These are phyloP conservation scores for Dromaius novaehollandiae DNA, from an alignment of 2,113 vertebrate species.

Conservation along the genomic window DNA sequence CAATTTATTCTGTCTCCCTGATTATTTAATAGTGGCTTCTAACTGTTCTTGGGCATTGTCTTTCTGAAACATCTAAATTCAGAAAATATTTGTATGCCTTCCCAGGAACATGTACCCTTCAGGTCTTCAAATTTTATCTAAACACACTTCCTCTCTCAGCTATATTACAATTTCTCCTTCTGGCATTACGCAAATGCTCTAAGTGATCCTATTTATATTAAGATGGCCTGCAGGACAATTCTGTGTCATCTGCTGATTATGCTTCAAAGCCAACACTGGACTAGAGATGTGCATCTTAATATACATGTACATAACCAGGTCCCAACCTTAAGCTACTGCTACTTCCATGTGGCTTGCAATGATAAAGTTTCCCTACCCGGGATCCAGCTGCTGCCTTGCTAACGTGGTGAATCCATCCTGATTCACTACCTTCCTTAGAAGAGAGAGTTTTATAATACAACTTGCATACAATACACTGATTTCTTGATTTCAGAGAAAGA, in stretches of 20 bases:
- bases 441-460: not conserved
- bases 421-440: not conserved
- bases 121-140: not conserved
- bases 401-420: not conserved
- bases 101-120: not conserved
- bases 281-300: not conserved
- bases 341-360: not conserved
- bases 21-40: not conserved
- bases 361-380: not conserved
- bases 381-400: not conserved
- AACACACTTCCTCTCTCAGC: not conserved
- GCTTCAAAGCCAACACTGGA: not conserved
- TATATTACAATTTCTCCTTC: not conserved
- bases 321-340: not conserved
- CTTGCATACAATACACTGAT: not conserved
- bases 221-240: not conserved
- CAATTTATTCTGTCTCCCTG: not conserved
- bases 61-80: not conserved
- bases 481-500: not conserved
- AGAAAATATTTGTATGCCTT: not conserved
- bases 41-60: not conserved
- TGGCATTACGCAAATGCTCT: not conserved
- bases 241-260: not conserved
- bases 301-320: accelerated
- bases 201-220: not conserved